Conservation (phyloP, 2,888 invertebrate species). For the Apamea crenata region DNA sequence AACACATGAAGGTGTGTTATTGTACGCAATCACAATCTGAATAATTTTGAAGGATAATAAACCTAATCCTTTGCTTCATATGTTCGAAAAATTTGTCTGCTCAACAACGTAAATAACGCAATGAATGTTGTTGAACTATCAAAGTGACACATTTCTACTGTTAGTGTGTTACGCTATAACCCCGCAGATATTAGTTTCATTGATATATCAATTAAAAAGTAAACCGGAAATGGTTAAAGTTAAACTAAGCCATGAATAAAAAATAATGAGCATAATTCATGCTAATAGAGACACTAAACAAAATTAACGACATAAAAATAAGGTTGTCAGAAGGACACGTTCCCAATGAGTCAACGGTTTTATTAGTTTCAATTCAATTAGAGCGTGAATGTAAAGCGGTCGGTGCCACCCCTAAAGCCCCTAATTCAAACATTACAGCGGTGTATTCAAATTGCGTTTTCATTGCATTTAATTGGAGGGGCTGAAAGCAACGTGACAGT, state of each 20-base stretch:
- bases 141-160: background rate
- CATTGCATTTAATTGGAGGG: conserved; percentile 61
- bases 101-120: background rate
- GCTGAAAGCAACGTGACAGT: conserved; percentile 46
- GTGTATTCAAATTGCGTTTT: conserved; percentile 63
- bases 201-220: too few species aligned
- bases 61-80: too few species aligned
- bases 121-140: background rate
- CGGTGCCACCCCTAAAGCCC: conserved; percentile 53
- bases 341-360: conserved; percentile 56
- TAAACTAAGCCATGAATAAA: conserved; percentile 3
- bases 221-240: conserved; percentile 13
- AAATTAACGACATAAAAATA: conserved; percentile 40
- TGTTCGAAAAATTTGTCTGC: background rate
- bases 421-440: conserved; percentile 51
- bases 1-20: too few species aligned
- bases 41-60: background rate
- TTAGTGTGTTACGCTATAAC: background rate
- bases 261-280: conserved; percentile 29
- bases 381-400: conserved; percentile 54
- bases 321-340: conserved; percentile 45
- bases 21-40: background rate
- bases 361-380: conserved; percentile 62
- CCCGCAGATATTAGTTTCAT: background rate
- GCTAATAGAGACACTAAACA: conserved; percentile 35